Conservation (phyloP, 2,113 vertebrate species). For the Halcyon malimbica region DNA sequence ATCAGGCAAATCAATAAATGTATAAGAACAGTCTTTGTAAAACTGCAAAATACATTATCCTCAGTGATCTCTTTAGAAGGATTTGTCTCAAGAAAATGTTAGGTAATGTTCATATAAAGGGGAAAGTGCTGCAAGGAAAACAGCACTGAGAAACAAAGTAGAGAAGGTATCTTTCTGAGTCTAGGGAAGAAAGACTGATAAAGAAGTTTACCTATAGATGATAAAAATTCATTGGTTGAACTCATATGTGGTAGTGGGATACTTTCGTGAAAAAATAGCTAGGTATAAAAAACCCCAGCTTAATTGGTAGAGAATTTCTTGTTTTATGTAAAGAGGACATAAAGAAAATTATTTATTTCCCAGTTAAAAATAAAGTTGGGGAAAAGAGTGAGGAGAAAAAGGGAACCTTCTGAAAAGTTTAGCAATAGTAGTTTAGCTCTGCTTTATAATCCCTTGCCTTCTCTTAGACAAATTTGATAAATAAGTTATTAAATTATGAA, state of each 20-base stretch:
- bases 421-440: not conserved
- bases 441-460: not conserved
- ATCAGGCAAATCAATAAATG: not conserved
- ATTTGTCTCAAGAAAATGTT: not conserved
- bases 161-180: not conserved
- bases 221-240: not conserved
- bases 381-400: not conserved
- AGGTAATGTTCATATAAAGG: not conserved
- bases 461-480: not conserved
- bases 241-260: not conserved
- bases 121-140: not conserved
- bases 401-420: not conserved
- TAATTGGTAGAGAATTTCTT: not conserved
- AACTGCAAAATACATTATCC: not conserved
- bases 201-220: not conserved
- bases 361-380: not conserved
- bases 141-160: not conserved
- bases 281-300: not conserved
- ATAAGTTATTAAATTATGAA: not conserved
- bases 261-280: not conserved
- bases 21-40: not conserved
- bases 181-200: not conserved
- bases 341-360: not conserved
- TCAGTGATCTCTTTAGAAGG: not conserved
- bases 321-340: not conserved